phyloP scores from a whole-genome alignment of 2,113 vertebrate species.

The Trachemys scripta region DNA sequence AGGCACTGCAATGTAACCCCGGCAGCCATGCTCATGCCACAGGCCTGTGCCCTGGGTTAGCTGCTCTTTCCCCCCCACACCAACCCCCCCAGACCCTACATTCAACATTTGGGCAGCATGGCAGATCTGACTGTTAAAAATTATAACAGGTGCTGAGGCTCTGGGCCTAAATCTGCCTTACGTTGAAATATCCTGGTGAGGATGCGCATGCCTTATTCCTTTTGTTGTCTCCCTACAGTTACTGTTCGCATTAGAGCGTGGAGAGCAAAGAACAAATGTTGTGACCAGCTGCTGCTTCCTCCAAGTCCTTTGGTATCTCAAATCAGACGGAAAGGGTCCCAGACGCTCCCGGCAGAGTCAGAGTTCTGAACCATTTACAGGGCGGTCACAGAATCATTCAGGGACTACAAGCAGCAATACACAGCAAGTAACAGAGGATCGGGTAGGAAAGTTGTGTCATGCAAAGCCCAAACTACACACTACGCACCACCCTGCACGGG shows the following conservation, averaged over 20 bases:
- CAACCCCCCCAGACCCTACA: background rate
- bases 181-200: background rate
- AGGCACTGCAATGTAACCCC: conserved; percentile 12
- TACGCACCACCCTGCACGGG: background rate
- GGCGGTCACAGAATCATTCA: background rate
- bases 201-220: background rate
- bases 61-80: background rate
- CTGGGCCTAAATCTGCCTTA: background rate
- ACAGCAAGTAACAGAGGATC: accelerated
- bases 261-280: background rate
- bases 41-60: background rate
- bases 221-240: background rate
- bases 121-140: background rate
- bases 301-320: conserved; percentile 56
- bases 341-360: background rate
- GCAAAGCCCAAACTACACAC: background rate
- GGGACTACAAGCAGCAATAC: accelerated
- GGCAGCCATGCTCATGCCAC: accelerated
- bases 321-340: background rate
- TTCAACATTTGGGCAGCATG: background rate
- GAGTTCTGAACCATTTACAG: accelerated
- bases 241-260: accelerated
- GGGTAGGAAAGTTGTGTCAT: accelerated
- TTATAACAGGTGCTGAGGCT: background rate
- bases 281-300: background rate